These are phyloP conservation scores for Bibio marci DNA, from an alignment of 2,888 invertebrate genomes.

Conservation along the genomic window DNA sequence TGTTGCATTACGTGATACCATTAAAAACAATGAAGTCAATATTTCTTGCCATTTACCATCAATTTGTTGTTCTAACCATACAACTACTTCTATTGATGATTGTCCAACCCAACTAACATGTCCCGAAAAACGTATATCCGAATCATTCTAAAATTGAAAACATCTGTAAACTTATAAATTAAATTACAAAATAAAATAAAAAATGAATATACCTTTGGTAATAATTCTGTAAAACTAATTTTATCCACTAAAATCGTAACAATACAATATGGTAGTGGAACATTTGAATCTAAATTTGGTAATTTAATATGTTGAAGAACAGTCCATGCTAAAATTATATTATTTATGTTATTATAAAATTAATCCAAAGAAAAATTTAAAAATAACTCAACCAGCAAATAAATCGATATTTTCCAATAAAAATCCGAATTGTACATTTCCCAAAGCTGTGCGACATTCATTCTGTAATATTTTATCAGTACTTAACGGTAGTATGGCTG, in stretches of 20 bases:
- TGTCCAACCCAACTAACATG: conserved; percentile 59
- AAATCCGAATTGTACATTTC: conserved; percentile 47
- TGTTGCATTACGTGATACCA: conserved; percentile 51
- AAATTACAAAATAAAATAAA: too few species aligned
- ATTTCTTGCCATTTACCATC: conserved; percentile 34
- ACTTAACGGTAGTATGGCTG: conserved; percentile 47
- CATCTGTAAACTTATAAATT: too few species aligned
- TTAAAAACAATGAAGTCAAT: conserved; percentile 49
- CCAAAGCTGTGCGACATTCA: conserved; percentile 41
- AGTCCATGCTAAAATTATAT: conserved; percentile 45
- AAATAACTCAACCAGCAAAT: conserved; percentile 66
- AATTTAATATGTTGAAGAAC: conserved; percentile 46
- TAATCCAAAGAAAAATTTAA: too few species aligned
- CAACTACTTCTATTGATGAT: conserved; percentile 52
- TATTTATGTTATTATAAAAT: too few species aligned
- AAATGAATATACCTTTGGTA: conserved; percentile 29
- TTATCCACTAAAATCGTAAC: conserved; percentile 61
- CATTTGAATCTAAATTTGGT: conserved; percentile 36
- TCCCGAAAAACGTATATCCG: conserved; percentile 52
- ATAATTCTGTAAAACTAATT: conserved; percentile 38
- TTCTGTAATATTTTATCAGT: conserved; percentile 38
- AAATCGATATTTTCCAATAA: conserved; percentile 63
- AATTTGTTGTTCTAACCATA: conserved; percentile 46
- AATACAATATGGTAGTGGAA: conserved; percentile 41
- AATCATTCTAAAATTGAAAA: conserved; percentile 25